Conservation (phyloP, 2,888 invertebrate species). For the Colostygia pectinataria region DNA sequence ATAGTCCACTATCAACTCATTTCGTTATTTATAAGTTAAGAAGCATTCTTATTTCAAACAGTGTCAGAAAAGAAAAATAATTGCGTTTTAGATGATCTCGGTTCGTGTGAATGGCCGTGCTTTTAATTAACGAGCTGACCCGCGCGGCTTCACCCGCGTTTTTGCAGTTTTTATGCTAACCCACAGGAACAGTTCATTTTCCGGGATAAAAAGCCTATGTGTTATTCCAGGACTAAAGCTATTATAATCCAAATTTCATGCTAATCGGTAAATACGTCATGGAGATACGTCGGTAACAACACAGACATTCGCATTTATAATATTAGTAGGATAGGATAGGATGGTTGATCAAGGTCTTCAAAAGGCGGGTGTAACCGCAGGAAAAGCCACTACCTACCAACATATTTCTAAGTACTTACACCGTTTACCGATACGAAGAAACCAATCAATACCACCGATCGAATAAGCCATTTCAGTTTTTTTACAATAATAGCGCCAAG, state of each 20-base stretch:
- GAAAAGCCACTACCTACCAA: conserved; percentile 27
- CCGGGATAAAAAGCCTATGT: too few species aligned
- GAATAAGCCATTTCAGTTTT: conserved; percentile 40
- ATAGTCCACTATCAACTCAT: conserved; percentile 59
- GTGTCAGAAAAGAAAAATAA: conserved; percentile 31
- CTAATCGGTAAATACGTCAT: too few species aligned
- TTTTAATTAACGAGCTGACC: neutral
- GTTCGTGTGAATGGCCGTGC: neutral
- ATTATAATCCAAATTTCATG: too few species aligned
- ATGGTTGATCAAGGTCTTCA: too few species aligned
- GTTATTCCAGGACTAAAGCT: too few species aligned
- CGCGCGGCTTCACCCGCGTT: too few species aligned
- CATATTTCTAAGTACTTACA: conserved; percentile 59
- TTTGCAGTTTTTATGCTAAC: too few species aligned
- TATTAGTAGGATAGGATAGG: neutral
- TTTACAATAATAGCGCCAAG: conserved; percentile 51
- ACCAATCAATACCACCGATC: conserved; percentile 58
- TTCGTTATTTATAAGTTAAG: conserved; percentile 46
- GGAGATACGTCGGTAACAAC: too few species aligned
- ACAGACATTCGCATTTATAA: too few species aligned
- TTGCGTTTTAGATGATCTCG: neutral
- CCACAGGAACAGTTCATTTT: too few species aligned
- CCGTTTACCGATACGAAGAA: conserved; percentile 61
- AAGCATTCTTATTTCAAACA: conserved; percentile 32
- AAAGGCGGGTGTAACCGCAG: conserved; percentile 27